Percentiles rank a stretch among this genome's conserved stretches.
These are phyloP conservation scores for Brachionus paranguensis DNA, from an alignment of 1,140 invertebrate species.

Conservation along the genomic window DNA sequence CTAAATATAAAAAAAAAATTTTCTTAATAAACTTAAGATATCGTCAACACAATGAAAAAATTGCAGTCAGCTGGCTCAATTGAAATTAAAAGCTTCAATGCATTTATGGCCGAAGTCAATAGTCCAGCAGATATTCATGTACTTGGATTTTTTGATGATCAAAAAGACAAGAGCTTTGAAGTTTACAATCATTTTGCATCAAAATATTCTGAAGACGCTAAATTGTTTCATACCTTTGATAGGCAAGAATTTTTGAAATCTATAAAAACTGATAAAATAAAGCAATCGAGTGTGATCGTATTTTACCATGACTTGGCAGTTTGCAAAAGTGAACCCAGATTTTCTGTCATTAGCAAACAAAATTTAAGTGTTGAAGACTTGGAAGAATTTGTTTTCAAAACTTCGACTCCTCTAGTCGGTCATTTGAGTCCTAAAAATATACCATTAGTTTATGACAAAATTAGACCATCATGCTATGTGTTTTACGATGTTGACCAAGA, in stretches of 20 bases:
- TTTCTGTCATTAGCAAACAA: neutral
- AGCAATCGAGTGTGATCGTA: neutral
- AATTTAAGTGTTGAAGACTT: neutral
- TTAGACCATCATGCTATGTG: constrained; percentile 16
- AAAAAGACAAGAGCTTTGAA: neutral
- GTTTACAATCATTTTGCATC: constrained; percentile 23
- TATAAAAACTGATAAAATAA: constrained; percentile 9
- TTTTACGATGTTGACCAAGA: constrained; percentile 29
- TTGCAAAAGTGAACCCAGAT: neutral
- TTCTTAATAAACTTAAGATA: neutral
- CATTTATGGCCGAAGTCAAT: neutral
- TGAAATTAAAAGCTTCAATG: constrained; percentile 13
- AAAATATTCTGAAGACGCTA: constrained; percentile 13
- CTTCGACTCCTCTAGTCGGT: neutral
- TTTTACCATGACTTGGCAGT: constrained; percentile 21
- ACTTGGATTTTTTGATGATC: neutral
- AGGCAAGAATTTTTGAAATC: neutral
- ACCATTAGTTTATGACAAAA: neutral
- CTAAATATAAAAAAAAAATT: too few species aligned
- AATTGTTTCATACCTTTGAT: constrained; percentile 10
- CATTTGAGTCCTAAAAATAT: neutral
- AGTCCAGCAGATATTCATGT: neutral
- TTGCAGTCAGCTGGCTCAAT: neutral
- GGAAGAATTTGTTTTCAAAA: constrained; percentile 26
- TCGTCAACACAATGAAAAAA: constrained; percentile 31